Base-by-base conservation (phyloP, 1,140 invertebrate genomes). In the Cotesia vestalis region DNA sequence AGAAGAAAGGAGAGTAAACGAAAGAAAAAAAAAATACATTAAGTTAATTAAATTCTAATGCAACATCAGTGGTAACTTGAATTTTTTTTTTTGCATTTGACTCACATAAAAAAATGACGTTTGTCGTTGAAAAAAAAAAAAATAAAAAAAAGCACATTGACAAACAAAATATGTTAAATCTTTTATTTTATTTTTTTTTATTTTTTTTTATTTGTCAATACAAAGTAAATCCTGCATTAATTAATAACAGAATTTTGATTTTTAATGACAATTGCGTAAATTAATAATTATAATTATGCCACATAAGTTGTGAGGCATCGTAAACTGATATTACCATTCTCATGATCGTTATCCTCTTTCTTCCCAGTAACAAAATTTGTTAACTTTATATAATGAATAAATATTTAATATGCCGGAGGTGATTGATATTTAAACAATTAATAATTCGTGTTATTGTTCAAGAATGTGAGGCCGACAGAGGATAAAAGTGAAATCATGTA, bases 1-100 rank as follows among this genome's bases (percentile, higher is more conserved):
- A 80, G 80, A 79, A 81, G 81, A 81, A 83, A 83, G 81, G 79
- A 83, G 81, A 83, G 78, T 79, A 77, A 80, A 82, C 5, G 6
- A 46, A 46, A 46, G 64, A 70, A 76, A 46, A 46, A 67, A 70
- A 76, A 72, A 66, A 59, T 71, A 63, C 66, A 71, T 82, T 81
- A 81, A 83, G 77, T 83, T 82, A 83, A 82, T 82, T 81, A 81
- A 79, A 78, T 83, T 80, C 76, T 80, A 81, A 79, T 36, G 27
- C 57, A 75, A 82, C 76, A 79, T 78, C 76, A 77, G 72, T 83
- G 79, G 77, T 83, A 73, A 80, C 75, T 81, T 75, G 80, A 71
- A 78, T 81, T 82, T 81, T 72, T 70, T 74, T 63, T 64, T 40
- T 46, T 64, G 38, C 12, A 46, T 64, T 38, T 64, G 34, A 27